Base-by-base conservation (phyloP, 2,113 vertebrate species). In the Nycticebus coucang region DNA sequence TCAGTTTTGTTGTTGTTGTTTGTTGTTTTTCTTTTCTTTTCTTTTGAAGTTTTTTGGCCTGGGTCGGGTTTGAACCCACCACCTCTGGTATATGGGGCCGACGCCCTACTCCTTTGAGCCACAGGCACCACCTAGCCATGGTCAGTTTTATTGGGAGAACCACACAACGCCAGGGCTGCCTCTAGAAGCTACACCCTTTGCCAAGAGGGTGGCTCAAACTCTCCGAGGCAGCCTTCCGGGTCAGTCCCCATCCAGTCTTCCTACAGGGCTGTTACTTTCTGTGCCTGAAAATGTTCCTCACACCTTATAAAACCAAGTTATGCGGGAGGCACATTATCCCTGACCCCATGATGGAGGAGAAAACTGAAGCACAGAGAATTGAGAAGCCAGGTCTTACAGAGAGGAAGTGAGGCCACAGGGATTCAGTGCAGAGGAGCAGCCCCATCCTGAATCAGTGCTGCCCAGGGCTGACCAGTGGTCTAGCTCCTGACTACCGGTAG, bases 191-290 rank as follows among this genome's bases (percentile, higher is more conserved):
- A 21, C 5, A 18, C 84, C 55, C 75, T 75, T 64, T 13, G 57
- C 24, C 77, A 37, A 13, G 10, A 74, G 21, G 28, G 37, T 7
- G 0, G 35, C 8, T 28, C 24, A 8, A 2, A 35, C 28, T 81
- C 60, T 19, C 5, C 18, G 64, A 74, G 59, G 57, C 33, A 69
- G 17, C 55, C 41, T 11, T 3, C 7, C 19, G 33, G 45, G 57
- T 85, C 69, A 21, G 30, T 33, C 15, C 35, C 15, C 6, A 2
- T 75, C 45, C 33, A 26, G 17, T 17, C 21, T 69, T 35, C 89
- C 74, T 30, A 2, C 2, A 26, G 57, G 4, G 1, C 13, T 7
- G 2, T 33, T 55, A 9, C 1, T 2, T 7, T 13, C 19, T 28
- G 2, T 78, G 59, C 30, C 72, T n/a, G 71, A 21, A 17, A 30